Conservation (phyloP, 2,797 vertebrate genomes). For the Discoglossus pictus region DNA sequence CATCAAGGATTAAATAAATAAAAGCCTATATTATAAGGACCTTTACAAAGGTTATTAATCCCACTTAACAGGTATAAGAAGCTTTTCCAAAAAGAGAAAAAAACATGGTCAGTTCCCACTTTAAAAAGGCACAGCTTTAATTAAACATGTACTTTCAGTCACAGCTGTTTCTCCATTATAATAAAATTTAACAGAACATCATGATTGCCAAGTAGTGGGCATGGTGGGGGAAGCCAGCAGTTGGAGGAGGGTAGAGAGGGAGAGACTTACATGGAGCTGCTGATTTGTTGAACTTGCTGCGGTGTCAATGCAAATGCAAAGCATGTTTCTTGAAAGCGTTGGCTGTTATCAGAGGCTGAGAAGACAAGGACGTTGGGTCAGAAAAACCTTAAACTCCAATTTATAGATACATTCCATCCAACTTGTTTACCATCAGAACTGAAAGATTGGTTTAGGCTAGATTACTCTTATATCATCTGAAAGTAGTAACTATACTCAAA, state of each 20-base stretch:
- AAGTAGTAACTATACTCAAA: no score
- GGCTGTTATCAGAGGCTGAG: constrained; percentile 94
- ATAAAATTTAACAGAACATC: constrained; percentile 22
- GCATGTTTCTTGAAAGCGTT: constrained; percentile 98
- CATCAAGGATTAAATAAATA: no score
- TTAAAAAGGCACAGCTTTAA: constrained; percentile 3
- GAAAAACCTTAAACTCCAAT: no score
- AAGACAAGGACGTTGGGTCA: constrained; percentile 41
- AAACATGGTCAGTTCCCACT: constrained; percentile 2
- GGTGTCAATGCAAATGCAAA: constrained; percentile 97
- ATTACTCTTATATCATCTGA: no score
- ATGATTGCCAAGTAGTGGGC: constrained; percentile 35
- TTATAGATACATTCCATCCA: no score
- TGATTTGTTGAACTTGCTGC: constrained; percentile 98
- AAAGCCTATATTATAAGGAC: no score
- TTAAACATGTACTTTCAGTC: constrained; percentile 11
- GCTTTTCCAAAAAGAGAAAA: neutral
- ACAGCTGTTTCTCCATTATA: constrained; percentile 36
- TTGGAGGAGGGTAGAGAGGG: neutral
- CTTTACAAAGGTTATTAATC: no score
- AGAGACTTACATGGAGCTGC: constrained; percentile 95
- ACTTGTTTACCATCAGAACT: no score
- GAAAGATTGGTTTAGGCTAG: no score
- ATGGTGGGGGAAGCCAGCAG: constrained; percentile 7
- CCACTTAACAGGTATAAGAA: no score